phyloP scores from a whole-genome alignment of 2,888 invertebrate species.

The Halocaridina rubra region DNA sequence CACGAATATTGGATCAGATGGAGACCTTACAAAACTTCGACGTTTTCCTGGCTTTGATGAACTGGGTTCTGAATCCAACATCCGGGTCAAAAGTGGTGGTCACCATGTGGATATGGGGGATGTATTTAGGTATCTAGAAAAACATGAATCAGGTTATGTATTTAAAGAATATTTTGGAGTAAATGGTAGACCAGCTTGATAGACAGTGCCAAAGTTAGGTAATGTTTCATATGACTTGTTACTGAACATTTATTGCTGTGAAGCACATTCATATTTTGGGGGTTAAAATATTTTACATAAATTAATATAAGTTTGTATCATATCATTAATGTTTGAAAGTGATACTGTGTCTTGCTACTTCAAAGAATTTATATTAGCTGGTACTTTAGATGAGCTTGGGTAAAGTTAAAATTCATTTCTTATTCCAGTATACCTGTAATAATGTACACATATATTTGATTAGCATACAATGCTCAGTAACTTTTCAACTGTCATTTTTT shows the following conservation, averaged over 20 bases:
- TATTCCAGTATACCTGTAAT: too few species aligned
- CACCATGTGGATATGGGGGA: constrained; percentile 84
- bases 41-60: constrained; percentile 79
- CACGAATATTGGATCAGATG: constrained; percentile 67
- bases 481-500: too few species aligned
- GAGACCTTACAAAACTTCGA: constrained; percentile 68
- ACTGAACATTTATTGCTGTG: neutral
- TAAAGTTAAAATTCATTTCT: too few species aligned
- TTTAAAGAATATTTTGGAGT: constrained; percentile 87
- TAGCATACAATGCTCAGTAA: too few species aligned
- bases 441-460: too few species aligned
- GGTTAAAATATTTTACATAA: too few species aligned
- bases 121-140: constrained; percentile 80
- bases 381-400: too few species aligned
- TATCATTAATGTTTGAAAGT: too few species aligned
- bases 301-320: too few species aligned
- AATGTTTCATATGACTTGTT: neutral
- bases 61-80: constrained; percentile 72
- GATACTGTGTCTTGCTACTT: too few species aligned
- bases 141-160: constrained; percentile 77
- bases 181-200: constrained; percentile 64
- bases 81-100: constrained; percentile 70
- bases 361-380: too few species aligned
- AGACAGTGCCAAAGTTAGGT: neutral
- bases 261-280: neutral